Evolutionary conservation across 2,113 vertebrate species (phyloP).

Genomic region (Colistium nudipinnis): DNA sequence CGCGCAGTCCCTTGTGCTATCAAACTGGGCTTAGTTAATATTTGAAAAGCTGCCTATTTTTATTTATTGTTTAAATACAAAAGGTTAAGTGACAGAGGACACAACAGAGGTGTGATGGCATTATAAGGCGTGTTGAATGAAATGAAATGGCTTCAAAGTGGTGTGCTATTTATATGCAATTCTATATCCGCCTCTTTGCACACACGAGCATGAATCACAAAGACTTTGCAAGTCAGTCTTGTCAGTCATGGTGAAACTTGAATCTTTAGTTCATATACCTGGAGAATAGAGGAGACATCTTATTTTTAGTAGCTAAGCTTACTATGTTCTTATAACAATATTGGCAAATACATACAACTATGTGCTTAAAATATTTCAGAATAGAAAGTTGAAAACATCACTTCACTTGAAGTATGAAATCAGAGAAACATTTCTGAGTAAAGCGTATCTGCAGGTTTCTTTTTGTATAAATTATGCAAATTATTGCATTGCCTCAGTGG

Average conservation of each 20-base stretch:
- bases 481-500: too few relatives aligned
- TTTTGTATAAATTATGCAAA: background rate
- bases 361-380: background rate
- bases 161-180: too few relatives aligned
- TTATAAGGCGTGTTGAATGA: background rate
- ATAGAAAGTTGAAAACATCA: too few relatives aligned
- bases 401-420: too few relatives aligned
- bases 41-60: background rate
- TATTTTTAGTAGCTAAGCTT: background rate
- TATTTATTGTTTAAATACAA: background rate
- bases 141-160: too few relatives aligned
- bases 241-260: background rate
- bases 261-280: background rate
- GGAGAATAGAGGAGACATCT: background rate
- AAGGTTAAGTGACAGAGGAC: slow-evolving; percentile 1
- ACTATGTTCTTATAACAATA: background rate
- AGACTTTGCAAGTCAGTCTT: too few relatives aligned
- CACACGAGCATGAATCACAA: too few relatives aligned
- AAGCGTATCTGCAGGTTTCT: background rate
- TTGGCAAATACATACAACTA: too few relatives aligned
- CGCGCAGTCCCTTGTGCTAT: slow-evolving; percentile 8
- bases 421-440: background rate
- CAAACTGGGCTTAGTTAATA: slow-evolving; percentile 3
- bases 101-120: background rate
- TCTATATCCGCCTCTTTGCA: too few relatives aligned